Conservation (phyloP, 2,888 invertebrate genomes). For the Pycnomerus fuliginosus region DNA sequence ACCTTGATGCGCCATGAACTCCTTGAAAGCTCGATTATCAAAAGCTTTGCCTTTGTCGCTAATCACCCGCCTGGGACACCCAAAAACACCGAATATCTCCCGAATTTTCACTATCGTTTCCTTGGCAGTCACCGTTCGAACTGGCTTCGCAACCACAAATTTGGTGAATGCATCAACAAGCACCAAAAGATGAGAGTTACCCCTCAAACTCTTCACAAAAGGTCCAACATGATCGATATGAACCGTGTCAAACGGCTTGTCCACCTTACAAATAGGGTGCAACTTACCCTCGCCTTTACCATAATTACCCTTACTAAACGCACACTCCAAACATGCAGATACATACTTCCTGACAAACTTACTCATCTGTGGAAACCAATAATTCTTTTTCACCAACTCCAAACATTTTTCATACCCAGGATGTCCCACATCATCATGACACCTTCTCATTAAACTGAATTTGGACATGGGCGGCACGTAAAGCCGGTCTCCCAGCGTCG, state of each 20-base stretch:
- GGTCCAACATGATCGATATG: constrained; percentile 31
- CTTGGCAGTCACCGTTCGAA: constrained; percentile 1
- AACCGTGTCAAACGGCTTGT: constrained; percentile 25
- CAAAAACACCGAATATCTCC: constrained; percentile 5
- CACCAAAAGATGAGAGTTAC: constrained; percentile 26
- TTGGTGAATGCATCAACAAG: constrained; percentile 28
- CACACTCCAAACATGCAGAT: constrained; percentile 35
- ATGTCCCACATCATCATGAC: constrained; percentile 35
- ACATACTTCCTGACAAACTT: constrained; percentile 37
- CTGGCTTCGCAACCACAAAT: constrained; percentile 10
- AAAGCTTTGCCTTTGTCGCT: constrained; percentile 26
- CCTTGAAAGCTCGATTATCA: constrained; percentile 16
- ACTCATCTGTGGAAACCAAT: constrained; percentile 30
- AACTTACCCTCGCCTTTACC: constrained; percentile 31
- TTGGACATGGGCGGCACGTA: neutral
- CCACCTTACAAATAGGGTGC: constrained; percentile 25
- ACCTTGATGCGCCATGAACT: constrained; percentile 12
- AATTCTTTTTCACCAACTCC: constrained; percentile 7
- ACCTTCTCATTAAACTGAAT: neutral
- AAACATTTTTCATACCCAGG: constrained; percentile 32
- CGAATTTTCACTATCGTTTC: constrained; percentile 1
- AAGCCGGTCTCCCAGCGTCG: neutral
- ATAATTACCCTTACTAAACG: constrained; percentile 36
- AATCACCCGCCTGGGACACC: constrained; percentile 25
- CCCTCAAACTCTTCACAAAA: constrained; percentile 20